Evolutionary conservation across 2,797 vertebrate genomes (phyloP).

Genomic region (Trematomus bernacchii): DNA sequence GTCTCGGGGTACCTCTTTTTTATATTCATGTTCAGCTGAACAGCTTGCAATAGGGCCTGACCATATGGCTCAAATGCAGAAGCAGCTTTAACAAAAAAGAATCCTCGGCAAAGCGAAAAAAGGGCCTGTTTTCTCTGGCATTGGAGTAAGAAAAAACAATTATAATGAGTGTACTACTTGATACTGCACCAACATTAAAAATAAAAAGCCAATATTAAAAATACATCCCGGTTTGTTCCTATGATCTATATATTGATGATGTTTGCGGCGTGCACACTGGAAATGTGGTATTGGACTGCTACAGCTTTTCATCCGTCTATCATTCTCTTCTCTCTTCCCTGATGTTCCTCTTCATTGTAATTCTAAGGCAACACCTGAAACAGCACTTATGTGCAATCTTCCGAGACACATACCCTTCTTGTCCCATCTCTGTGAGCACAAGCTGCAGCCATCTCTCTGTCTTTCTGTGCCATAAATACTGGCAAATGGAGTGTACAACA

Average conservation of each 20-base stretch:
- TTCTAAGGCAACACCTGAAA: constrained; percentile 59
- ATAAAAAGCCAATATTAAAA: neutral
- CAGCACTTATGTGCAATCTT: constrained; percentile 68
- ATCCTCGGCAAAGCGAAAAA: constrained; percentile 38
- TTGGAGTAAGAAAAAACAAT: constrained; percentile 39
- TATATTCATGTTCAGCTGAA: constrained; percentile 64
- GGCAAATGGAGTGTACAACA: constrained; percentile 72
- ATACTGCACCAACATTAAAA: constrained; percentile 22
- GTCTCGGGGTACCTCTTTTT: constrained; percentile 68
- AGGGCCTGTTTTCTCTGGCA: constrained; percentile 49
- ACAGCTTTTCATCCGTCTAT: constrained; percentile 24
- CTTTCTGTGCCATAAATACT: constrained; percentile 66
- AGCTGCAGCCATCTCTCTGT: constrained; percentile 40
- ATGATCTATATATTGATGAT: neutral
- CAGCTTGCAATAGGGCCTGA: constrained; percentile 66
- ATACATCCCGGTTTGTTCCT: neutral
- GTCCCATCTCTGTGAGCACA: constrained; percentile 49
- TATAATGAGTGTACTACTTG: constrained; percentile 45
- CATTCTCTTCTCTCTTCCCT: constrained; percentile 32
- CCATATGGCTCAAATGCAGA: constrained; percentile 73
- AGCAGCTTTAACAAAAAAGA: constrained; percentile 51
- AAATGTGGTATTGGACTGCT: constrained; percentile 14
- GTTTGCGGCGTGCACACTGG: neutral
- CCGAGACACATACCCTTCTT: constrained; percentile 42
- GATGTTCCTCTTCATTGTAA: constrained; percentile 52